These are phyloP conservation scores for Pseudopleuronectes americanus DNA, from an alignment of 2,797 vertebrate genomes.

Conservation along the genomic window DNA sequence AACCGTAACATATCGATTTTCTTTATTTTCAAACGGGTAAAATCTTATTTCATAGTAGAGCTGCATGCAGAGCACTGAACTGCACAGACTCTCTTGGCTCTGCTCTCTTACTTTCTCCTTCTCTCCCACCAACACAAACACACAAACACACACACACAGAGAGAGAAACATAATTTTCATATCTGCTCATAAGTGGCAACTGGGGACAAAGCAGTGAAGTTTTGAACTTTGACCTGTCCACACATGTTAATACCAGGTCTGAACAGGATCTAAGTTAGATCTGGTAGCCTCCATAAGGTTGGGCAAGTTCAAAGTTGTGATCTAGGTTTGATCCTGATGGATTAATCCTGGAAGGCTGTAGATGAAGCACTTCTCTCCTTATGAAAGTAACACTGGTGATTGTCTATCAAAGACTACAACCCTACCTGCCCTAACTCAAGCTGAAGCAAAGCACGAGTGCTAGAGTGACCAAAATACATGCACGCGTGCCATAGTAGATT, in stretches of 20 bases:
- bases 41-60: no score
- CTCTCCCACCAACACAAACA: no score
- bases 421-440: neutral
- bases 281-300: no score
- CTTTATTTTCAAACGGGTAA: no score
- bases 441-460: neutral
- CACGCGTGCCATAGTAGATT: neutral
- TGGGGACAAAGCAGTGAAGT: neutral
- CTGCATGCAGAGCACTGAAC: no score
- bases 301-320: no score
- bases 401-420: neutral
- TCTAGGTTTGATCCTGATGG: neutral
- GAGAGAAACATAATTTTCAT: no score
- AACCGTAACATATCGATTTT: no score
- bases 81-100: no score
- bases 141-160: no score
- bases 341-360: neutral
- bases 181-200: neutral
- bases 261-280: neutral
- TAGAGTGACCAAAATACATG: neutral
- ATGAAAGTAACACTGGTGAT: neutral
- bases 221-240: neutral
- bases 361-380: neutral
- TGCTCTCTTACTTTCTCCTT: no score
- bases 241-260: neutral